These are phyloP conservation scores for Lerema accius DNA, from an alignment of 1,140 invertebrate genomes.

Conservation along the genomic window DNA sequence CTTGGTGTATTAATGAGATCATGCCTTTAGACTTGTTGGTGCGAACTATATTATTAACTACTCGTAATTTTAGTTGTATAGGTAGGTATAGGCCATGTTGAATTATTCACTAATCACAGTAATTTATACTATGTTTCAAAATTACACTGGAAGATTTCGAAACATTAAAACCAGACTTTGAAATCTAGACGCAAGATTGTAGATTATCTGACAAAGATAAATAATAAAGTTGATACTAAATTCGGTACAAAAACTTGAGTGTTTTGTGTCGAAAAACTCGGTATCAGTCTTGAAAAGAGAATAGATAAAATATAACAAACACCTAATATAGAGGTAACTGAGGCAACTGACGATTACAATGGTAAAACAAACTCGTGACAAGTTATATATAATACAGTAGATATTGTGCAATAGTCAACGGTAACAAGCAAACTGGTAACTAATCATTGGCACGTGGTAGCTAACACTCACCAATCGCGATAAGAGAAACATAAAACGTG, in stretches of 20 bases:
- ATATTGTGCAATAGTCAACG: conserved; percentile 41
- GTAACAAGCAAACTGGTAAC: conserved; percentile 21
- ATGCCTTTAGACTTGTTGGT: conserved; percentile 6
- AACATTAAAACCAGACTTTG: too few relatives aligned
- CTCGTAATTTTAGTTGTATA: neutral
- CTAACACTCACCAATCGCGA: conserved; percentile 45
- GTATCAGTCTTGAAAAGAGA: too few relatives aligned
- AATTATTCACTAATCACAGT: neutral
- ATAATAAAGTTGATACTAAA: too few relatives aligned
- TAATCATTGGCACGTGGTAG: conserved; percentile 52
- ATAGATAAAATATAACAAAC: neutral
- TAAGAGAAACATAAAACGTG: conserved; percentile 54
- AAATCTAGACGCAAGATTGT: too few relatives aligned
- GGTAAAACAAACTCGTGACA: conserved; percentile 11
- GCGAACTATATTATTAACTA: conserved; percentile 22
- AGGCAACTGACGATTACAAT: conserved; percentile 11
- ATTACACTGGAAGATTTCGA: neutral
- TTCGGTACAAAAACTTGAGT: too few relatives aligned
- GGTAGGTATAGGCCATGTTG: neutral
- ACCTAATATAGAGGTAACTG: neutral
- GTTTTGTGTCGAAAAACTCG: too few relatives aligned
- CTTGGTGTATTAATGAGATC: conserved; percentile 2
- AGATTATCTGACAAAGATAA: too few relatives aligned
- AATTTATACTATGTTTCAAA: neutral
- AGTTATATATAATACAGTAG: conserved; percentile 16